Evolutionary conservation across 2,113 vertebrate species (phyloP), one percentile per base, ranked within the genome.

Genomic region (Nannobrachium achirus): DNA sequence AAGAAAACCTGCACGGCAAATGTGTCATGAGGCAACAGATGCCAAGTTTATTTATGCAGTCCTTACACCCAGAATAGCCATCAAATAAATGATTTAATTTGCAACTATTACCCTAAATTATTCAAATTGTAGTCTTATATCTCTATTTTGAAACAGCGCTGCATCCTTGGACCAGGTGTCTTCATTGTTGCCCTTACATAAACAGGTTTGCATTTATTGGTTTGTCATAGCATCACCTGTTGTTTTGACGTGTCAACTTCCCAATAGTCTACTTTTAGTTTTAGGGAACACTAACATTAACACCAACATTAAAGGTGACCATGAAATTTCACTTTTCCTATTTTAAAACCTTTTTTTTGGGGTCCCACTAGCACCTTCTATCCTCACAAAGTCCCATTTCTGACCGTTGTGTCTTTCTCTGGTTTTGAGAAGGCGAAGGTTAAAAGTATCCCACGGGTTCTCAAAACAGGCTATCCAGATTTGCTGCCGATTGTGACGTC

Each of bases 51-150:
- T 84, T 59, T 33, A 33, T 33, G 25, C 25, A 33, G 73, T 82
- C 80, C 79, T 56, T 79, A 42, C 65, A 25, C 70, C 50, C 49
- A 72, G 72, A 56, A 81, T 41, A 72, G 50, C 33, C 65, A 73
- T 76, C 61, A 81, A 71, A 83, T 76, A 62, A 56, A 76, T 85
- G 39, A 76, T 82, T 76, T 73, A 39, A 78, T 80, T 50, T 53
- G 46, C 0, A 15, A 58, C 65, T 57, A 79, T 86, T 70, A 83
- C 79, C 71, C 59, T 78, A 88, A 75, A 78, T 73, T 69, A 81
- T 87, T 85, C 57, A 59, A 80, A 81, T 80, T 60, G 61, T 48
- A 77, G 63, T 80, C 57, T 60, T 77, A 78, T 73, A 79, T 72
- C 70, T 73, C 11, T 55, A 13, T 56, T 75, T 45, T 60, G 62